A percentile compares a stretch with the other conserved stretches of the same genome.
Evolutionary conservation across 1,140 invertebrate genomes (phyloP).

Genomic region (Drosophila dunni): DNA sequence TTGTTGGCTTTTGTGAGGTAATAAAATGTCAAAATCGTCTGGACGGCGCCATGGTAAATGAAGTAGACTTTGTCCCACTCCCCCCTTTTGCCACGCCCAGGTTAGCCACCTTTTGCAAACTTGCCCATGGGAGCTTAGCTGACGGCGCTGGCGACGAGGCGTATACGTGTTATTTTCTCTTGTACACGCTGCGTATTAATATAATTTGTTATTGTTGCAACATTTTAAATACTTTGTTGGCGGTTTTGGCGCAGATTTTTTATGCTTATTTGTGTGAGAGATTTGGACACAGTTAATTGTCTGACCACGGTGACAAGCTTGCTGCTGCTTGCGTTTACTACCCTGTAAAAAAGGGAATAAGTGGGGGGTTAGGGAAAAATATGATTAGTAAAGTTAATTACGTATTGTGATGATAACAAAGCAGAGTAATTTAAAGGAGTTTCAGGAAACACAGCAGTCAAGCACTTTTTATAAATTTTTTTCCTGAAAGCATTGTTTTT

Average conservation of each 20-base stretch:
- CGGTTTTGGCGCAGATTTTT: slow-evolving; percentile 36
- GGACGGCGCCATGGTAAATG: slow-evolving; percentile 64
- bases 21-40: slow-evolving; percentile 73
- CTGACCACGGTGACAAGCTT: slow-evolving; percentile 27
- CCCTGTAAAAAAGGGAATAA: background rate
- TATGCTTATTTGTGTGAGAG: slow-evolving; percentile 15
- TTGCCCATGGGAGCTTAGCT: slow-evolving; percentile 12
- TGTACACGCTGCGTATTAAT: slow-evolving; percentile 49
- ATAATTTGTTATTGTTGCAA: slow-evolving; percentile 55
- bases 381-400: too few species aligned
- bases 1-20: slow-evolving; percentile 55
- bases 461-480: too few species aligned
- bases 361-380: background rate
- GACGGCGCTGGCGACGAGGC: slow-evolving; percentile 11
- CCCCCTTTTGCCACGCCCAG: background rate
- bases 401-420: too few species aligned
- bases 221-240: slow-evolving; percentile 50
- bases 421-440: too few species aligned
- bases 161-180: slow-evolving; percentile 50
- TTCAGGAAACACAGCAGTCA: too few species aligned
- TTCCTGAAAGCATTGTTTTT: too few species aligned
- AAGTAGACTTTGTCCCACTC: slow-evolving; percentile 41
- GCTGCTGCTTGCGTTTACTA: background rate
- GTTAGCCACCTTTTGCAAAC: background rate
- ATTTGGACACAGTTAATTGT: slow-evolving; percentile 29